phyloP scores from a whole-genome alignment of 2,888 invertebrate genomes.

The Anarsia innoxiella region DNA sequence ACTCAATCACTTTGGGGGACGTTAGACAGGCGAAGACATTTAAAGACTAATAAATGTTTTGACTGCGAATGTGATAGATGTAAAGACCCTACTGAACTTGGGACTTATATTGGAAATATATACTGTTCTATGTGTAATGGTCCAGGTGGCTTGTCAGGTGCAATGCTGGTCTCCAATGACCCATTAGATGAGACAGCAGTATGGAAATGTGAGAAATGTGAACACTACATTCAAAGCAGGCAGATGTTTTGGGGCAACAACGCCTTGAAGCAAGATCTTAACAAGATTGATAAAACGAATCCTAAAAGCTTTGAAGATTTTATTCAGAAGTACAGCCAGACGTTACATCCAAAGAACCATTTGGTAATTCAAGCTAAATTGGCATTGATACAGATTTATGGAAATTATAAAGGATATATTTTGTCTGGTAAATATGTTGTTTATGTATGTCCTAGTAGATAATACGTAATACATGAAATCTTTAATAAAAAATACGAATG shows the following conservation, averaged over 20 bases:
- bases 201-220: conserved; percentile 81
- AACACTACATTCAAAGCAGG: conserved; percentile 69
- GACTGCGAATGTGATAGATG: conserved; percentile 81
- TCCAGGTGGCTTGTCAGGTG: conserved; percentile 44
- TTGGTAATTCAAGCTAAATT: conserved; percentile 81
- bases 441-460: too few species aligned
- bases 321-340: conserved; percentile 76
- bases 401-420: conserved; percentile 72
- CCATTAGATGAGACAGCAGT: conserved; percentile 74
- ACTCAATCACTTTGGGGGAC: conserved; percentile 83
- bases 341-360: conserved; percentile 80
- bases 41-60: conserved; percentile 79
- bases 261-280: conserved; percentile 76
- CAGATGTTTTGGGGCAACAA: conserved; percentile 78
- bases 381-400: conserved; percentile 81
- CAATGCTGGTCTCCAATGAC: conserved; percentile 75
- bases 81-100: conserved; percentile 80
- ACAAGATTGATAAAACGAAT: conserved; percentile 64
- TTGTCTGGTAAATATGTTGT: conserved; percentile 74
- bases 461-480: too few species aligned
- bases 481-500: too few species aligned
- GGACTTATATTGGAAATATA: conserved; percentile 77
- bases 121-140: conserved; percentile 78
- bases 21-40: conserved; percentile 76
- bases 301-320: conserved; percentile 78